A percentile compares a stretch with the other conserved stretches of the same genome.
Evolutionary conservation across 2,797 vertebrate genomes (phyloP).

Genomic region (Merluccius polli): DNA sequence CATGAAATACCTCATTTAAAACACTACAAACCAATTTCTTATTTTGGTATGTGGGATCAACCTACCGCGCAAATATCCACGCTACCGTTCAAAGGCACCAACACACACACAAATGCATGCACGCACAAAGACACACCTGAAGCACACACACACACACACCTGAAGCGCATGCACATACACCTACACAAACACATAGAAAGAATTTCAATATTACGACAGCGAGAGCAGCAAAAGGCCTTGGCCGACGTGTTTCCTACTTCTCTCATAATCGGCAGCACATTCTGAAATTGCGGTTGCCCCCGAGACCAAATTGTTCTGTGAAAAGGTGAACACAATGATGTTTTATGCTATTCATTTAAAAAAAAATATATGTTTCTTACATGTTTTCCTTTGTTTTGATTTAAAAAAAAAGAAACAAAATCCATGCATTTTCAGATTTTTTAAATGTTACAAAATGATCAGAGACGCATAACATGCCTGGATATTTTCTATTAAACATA

Average conservation of each 20-base stretch:
- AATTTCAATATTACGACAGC: neutral
- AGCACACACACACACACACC: neutral
- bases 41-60: no score
- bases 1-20: neutral
- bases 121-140: neutral
- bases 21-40: neutral
- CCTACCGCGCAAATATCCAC: no score
- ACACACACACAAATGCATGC: no score
- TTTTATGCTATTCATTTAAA: neutral
- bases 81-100: no score
- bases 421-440: neutral
- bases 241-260: slow-evolving; percentile 13
- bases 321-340: neutral
- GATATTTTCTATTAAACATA: neutral
- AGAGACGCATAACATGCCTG: neutral
- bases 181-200: neutral
- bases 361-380: neutral
- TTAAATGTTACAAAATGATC: neutral
- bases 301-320: neutral
- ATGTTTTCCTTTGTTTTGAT: neutral
- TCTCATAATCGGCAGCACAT: slow-evolving; percentile 6
- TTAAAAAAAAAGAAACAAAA: neutral
- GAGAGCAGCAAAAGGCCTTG: neutral
- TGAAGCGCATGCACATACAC: neutral
- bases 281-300: slow-evolving; percentile 6